These are phyloP conservation scores for Habrosyne pyritoides DNA, from an alignment of 2,888 invertebrate genomes.

Conservation along the genomic window DNA sequence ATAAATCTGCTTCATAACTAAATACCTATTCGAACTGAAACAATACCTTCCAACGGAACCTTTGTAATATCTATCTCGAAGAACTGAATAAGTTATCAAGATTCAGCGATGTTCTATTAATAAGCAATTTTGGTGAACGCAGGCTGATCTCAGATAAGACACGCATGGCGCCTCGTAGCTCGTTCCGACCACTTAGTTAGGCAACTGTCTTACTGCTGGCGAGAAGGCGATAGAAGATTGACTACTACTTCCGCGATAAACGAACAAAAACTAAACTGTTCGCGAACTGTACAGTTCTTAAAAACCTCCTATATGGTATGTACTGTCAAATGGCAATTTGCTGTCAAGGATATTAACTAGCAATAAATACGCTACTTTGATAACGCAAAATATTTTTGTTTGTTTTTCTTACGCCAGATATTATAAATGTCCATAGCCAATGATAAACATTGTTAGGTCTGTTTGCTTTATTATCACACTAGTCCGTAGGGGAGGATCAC, in stretches of 20 bases:
- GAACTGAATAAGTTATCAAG: conserved; percentile 22
- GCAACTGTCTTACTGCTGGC: conserved; percentile 14
- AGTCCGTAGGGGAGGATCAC: too few relatives aligned
- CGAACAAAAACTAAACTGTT: not conserved
- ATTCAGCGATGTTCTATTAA: conserved; percentile 21
- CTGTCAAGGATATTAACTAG: too few relatives aligned
- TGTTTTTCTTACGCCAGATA: too few relatives aligned
- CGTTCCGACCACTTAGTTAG: conserved; percentile 13
- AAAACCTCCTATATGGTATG: too few relatives aligned
- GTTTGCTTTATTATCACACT: too few relatives aligned
- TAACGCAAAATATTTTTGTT: too few relatives aligned
- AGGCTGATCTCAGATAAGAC: conserved; percentile 25
- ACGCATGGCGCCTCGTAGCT: conserved; percentile 16
- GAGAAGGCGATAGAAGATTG: not conserved
- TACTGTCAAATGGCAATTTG: too few relatives aligned
- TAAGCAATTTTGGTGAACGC: conserved; percentile 26
- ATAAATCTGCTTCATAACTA: not conserved
- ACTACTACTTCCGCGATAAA: not conserved
- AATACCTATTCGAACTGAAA: not conserved
- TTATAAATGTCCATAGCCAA: too few relatives aligned
- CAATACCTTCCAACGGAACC: not conserved
- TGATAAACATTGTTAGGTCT: too few relatives aligned
- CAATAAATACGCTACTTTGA: too few relatives aligned
- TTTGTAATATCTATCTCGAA: not conserved
- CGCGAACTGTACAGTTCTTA: too few relatives aligned